Percentiles rank a stretch among this genome's conserved stretches.
Conservation (phyloP, 2,797 vertebrate species). For the Rallus crepitans region DNA sequence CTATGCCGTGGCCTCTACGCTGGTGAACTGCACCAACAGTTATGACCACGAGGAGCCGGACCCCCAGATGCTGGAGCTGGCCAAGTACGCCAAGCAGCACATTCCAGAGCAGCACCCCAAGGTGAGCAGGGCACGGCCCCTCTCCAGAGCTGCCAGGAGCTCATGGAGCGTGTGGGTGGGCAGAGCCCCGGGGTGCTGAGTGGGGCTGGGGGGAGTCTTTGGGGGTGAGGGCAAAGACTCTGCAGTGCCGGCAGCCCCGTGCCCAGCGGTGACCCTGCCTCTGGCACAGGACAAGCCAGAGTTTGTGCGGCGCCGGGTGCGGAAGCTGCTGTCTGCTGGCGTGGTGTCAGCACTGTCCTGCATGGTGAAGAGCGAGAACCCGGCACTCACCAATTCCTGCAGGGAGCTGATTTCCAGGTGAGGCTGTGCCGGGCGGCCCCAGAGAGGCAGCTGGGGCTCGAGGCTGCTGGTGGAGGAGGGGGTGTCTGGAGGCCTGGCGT, state of each 20-base stretch:
- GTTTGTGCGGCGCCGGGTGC: conserved; percentile 87
- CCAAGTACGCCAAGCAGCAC: conserved; percentile 98
- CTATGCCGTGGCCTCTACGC: conserved; percentile 92
- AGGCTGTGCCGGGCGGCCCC: accelerated
- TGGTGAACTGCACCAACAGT: conserved; percentile 98
- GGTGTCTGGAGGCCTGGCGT: neutral
- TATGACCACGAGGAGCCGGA: conserved; percentile 94
- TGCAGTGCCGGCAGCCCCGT: accelerated
- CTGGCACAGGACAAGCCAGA: conserved; percentile 86
- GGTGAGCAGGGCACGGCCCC: conserved; percentile 69
- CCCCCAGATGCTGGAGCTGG: conserved; percentile 96
- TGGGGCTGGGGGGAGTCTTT: neutral
- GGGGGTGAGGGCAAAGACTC: accelerated
- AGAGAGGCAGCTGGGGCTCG: neutral
- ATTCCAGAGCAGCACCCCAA: conserved; percentile 97
- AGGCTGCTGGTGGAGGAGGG: accelerated
- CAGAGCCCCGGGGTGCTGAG: neutral
- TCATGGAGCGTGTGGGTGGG: accelerated
- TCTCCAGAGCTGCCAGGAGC: neutral
- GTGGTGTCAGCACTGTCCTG: conserved; percentile 94
- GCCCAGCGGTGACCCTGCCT: accelerated
- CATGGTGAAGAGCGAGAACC: conserved; percentile 95
- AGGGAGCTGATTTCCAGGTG: conserved; percentile 94
- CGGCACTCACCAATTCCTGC: conserved; percentile 88
- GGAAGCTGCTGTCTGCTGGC: conserved; percentile 88